Percentiles rank a stretch among this genome's conserved stretches.
These are phyloP conservation scores for Gouania willdenowi DNA, from an alignment of 2,797 vertebrate species.

Conservation along the genomic window DNA sequence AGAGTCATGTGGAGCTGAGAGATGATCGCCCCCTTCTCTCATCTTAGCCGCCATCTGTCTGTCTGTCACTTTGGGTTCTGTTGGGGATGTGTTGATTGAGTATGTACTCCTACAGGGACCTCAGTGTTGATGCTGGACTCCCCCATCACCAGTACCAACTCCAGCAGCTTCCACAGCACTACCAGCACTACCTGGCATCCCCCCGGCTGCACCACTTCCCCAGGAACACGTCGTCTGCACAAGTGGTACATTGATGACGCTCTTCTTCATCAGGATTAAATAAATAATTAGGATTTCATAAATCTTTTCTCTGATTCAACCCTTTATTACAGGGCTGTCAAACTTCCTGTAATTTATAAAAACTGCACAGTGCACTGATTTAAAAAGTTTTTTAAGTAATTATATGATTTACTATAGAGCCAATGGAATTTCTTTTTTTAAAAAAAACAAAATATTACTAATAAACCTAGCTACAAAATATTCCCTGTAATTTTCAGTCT, in stretches of 20 bases:
- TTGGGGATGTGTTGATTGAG: conserved; percentile 13
- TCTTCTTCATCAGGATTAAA: too few relatives aligned
- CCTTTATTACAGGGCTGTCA: too few relatives aligned
- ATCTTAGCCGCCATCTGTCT: conserved; percentile 17
- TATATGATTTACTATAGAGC: too few relatives aligned
- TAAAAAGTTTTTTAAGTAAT: too few relatives aligned
- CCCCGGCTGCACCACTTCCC: conserved; percentile 94
- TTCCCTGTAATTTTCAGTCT: too few relatives aligned
- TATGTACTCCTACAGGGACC: conserved; percentile 81
- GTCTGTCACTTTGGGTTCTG: conserved; percentile 8
- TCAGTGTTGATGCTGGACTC: conserved; percentile 89
- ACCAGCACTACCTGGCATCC: conserved; percentile 96
- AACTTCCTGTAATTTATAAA: too few relatives aligned
- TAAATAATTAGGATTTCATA: too few relatives aligned
- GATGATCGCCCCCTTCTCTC: not conserved
- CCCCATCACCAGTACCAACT: conserved; percentile 92
- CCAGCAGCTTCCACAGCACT: conserved; percentile 91
- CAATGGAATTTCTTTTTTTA: too few relatives aligned
- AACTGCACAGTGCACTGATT: too few relatives aligned
- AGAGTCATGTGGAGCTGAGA: conserved; percentile 13
- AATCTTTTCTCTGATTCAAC: too few relatives aligned
- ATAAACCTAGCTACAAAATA: too few relatives aligned
- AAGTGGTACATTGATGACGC: conserved; percentile 81
- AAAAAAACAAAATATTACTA: too few relatives aligned
- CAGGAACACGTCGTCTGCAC: conserved; percentile 89